Base-by-base conservation (phyloP, 1,140 invertebrate genomes). In the Ceratosolen fusciceps region DNA sequence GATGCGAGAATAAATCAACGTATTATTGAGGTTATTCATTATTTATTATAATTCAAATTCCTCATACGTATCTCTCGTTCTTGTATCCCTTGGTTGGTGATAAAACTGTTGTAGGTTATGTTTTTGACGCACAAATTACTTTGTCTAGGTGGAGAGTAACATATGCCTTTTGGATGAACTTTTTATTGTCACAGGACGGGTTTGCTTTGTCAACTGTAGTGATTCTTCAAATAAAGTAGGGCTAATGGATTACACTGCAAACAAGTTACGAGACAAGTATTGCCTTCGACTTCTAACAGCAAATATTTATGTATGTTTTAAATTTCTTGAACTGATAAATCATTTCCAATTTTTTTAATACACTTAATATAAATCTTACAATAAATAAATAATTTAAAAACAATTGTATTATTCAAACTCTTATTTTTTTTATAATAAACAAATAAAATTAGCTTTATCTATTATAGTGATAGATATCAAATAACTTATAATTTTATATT, bases 81-180 rank as follows among this genome's bases (percentile, higher is more conserved):
- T 43, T 43, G 5, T 43, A 43, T 43, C 12, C 5, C 39, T 43
- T 43, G 12, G 39, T 47, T 1, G 26, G 1, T 19, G 19, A 37
- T 74, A 12, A 29, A 24, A 37, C 65, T 7, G 24, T 21, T 74
- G 19, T 65, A 80, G 76, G 72, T 81, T 81, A 71, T 74, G 72
- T 80, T 62, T 26, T 29, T 54, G n/a, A 37, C 19, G n/a, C 37
- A 72, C 12, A 29, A 52, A 37, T 49, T 77, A 67, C 34, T 77
- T 82, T 83, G 65, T 79, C 83, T 85, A 90, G 89, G 80, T 88
- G 26, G 86, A 90, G 72, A 74, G 39, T 34, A 88, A 87, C 58
- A 85, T 90, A 74, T 70, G 43, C 34, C 74, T 80, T 0, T 75
- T 90, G 65, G 86, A 87, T 81, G 83, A 89, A 80, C 62, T 87